phyloP scores from a whole-genome alignment of 2,797 vertebrate genomes.

The Scolopax bukidnonensis region DNA sequence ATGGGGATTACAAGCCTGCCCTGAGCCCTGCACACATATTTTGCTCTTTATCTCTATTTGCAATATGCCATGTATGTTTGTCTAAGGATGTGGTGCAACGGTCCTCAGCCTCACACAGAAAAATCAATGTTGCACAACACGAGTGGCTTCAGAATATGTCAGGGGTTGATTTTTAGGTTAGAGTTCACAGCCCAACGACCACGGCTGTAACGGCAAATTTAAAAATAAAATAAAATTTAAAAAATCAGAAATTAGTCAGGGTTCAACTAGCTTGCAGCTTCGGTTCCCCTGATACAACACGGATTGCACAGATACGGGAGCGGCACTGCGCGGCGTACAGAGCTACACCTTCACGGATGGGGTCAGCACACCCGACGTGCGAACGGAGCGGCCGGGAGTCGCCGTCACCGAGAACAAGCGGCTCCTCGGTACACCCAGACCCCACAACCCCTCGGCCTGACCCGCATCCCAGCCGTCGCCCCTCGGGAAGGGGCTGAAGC shows the following conservation, averaged over 20 bases:
- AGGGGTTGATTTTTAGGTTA: background rate
- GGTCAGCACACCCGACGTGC: rapidly evolving
- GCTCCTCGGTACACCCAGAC: rapidly evolving
- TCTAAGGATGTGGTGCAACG: slow-evolving; percentile 26
- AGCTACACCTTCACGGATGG: rapidly evolving
- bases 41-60: background rate
- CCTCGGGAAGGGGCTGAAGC: rapidly evolving
- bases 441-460: too few species aligned
- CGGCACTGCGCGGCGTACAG: rapidly evolving
- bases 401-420: rapidly evolving
- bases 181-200: background rate
- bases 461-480: rapidly evolving
- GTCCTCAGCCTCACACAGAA: background rate
- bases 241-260: background rate
- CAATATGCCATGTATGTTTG: background rate
- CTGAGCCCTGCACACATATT: background rate
- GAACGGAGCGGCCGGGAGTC: rapidly evolving
- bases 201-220: rapidly evolving
- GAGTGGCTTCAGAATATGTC: background rate
- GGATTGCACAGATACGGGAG: rapidly evolving
- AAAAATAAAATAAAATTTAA: too few species aligned
- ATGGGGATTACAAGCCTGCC: background rate
- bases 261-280: rapidly evolving
- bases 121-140: slow-evolving; percentile 15
- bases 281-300: too few species aligned